Evolutionary conservation across 2,797 vertebrate species (phyloP).

Genomic region (Pseudopleuronectes americanus): DNA sequence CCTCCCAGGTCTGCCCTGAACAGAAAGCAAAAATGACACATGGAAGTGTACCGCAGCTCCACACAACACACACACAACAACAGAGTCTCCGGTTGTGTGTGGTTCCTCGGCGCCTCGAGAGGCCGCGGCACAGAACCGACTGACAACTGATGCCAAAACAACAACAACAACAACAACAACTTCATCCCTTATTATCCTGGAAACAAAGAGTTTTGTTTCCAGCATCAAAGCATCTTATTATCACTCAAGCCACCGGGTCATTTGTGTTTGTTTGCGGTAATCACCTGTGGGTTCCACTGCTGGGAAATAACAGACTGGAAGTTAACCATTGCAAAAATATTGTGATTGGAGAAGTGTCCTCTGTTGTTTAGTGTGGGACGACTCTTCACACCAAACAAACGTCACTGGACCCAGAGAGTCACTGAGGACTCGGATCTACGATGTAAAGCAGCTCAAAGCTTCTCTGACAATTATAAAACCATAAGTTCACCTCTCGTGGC

Average conservation of each 20-base stretch:
- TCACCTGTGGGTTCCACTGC: conserved; percentile 50
- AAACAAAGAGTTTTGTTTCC: conserved; percentile 49
- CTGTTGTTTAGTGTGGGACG: conserved; percentile 46
- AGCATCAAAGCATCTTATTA: conserved; percentile 56
- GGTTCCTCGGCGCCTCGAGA: conserved; percentile 24
- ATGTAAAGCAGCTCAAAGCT: too few species aligned
- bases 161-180: conserved; percentile 47
- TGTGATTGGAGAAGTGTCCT: conserved; percentile 22
- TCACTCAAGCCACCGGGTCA: conserved; percentile 50
- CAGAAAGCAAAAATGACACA: conserved; percentile 79
- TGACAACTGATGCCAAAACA: conserved; percentile 43
- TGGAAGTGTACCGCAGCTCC: conserved; percentile 57
- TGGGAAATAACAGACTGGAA: conserved; percentile 48
- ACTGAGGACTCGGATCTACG: not conserved
- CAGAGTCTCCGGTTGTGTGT: conserved; percentile 18
- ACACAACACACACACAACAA: conserved; percentile 31
- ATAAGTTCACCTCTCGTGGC: not conserved
- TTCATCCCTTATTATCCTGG: conserved; percentile 41
- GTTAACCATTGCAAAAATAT: conserved; percentile 29
- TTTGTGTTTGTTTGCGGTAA: conserved; percentile 57
- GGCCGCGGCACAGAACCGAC: conserved; percentile 28
- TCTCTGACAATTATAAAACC: conserved; percentile 1
- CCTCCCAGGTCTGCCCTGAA: conserved; percentile 93
- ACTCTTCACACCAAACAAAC: conserved; percentile 52
- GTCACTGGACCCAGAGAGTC: conserved; percentile 4